Evolutionary conservation across 2,797 vertebrate species (phyloP).

Genomic region (Allobates femoralis): DNA sequence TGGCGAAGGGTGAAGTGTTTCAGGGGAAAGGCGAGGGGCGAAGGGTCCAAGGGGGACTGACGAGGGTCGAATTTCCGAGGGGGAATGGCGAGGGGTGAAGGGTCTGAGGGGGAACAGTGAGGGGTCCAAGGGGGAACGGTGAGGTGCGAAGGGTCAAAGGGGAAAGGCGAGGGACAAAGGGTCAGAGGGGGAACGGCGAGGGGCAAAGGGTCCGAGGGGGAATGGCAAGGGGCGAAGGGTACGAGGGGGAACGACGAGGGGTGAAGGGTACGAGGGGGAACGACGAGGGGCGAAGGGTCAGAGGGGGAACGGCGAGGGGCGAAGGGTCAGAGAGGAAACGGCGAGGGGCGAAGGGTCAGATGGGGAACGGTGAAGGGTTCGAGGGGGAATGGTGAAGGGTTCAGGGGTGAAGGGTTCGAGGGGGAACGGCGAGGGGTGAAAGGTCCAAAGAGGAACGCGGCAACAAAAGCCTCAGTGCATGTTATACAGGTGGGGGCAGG

Average conservation of each 20-base stretch:
- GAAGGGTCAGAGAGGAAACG: not conserved
- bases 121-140: no score
- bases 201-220: no score
- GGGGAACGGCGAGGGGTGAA: not conserved
- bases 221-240: not conserved
- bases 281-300: no score
- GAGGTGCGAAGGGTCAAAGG: not conserved
- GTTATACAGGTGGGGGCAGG: no score
- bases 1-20: no score
- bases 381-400: no score
- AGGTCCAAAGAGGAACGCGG: not conserved
- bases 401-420: no score
- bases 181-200: not conserved
- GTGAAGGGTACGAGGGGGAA: no score
- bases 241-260: no score
- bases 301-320: not conserved
- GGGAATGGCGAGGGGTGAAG: not conserved
- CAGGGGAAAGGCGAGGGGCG: not conserved
- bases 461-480: no score
- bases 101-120: not conserved
- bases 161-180: not conserved
- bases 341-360: no score
- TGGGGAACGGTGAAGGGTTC: not conserved
- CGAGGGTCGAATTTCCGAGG: no score
- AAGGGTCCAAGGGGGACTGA: not conserved